Conservation (phyloP, 1,140 invertebrate species). For the Vanessa atalanta region DNA sequence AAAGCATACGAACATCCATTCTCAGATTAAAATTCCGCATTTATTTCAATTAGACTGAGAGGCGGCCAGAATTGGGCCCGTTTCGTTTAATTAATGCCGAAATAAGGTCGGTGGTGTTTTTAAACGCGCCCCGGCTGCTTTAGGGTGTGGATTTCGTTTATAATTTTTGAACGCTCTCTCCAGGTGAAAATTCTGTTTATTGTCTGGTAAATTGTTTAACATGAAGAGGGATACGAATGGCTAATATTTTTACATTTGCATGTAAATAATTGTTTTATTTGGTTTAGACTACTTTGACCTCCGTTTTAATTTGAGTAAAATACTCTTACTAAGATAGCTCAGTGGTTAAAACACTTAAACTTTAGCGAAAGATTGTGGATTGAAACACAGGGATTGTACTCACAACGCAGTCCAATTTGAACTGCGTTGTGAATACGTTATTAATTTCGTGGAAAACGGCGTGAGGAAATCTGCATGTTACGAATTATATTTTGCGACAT, state of each 20-base stretch:
- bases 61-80: slow-evolving; percentile 17
- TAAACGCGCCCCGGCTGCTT: not conserved
- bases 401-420: no score
- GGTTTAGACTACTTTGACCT: not conserved
- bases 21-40: slow-evolving; percentile 13
- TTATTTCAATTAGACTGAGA: slow-evolving; percentile 24
- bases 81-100: slow-evolving; percentile 21
- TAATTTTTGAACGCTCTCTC: slow-evolving; percentile 9
- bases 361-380: no score
- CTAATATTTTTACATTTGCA: not conserved
- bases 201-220: not conserved
- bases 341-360: no score
- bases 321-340: not conserved
- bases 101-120: slow-evolving; percentile 23
- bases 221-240: not conserved
- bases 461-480: no score
- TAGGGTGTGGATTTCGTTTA: slow-evolving; percentile 20
- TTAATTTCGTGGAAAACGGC: no score
- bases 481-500: no score
- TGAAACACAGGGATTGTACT: no score
- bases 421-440: no score
- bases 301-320: not conserved
- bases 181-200: slow-evolving; percentile 25
- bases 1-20: slow-evolving; percentile 18
- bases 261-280: not conserved